A percentile compares a stretch with the other conserved stretches of the same genome.
Evolutionary conservation across 2,888 invertebrate genomes (phyloP).

Genomic region (Cyaniris semiargus): DNA sequence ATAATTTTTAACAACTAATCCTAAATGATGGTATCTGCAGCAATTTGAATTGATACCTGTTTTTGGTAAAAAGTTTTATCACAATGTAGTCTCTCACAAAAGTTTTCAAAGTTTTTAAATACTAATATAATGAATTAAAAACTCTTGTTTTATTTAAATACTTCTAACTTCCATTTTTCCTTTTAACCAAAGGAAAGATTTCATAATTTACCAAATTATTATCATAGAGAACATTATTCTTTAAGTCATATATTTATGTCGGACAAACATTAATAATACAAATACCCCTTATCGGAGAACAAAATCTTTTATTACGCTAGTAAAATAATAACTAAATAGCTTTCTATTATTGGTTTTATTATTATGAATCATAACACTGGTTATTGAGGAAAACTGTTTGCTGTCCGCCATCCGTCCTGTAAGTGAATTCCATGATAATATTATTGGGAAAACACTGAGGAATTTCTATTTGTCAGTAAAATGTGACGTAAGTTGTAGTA

Average conservation of each 20-base stretch:
- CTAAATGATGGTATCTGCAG: too few species aligned
- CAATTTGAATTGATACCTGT: too few species aligned
- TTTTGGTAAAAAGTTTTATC: too few species aligned
- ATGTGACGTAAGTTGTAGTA: neutral
- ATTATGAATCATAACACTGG: conserved; percentile 22
- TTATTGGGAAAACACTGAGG: conserved; percentile 7
- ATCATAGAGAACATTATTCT: neutral
- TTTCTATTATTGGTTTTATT: conserved; percentile 17
- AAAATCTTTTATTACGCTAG: neutral
- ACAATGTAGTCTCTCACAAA: too few species aligned
- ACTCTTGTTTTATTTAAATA: too few species aligned
- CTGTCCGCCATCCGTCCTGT: neutral
- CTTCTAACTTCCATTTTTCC: too few species aligned
- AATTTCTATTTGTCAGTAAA: neutral
- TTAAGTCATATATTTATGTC: neutral
- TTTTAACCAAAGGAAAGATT: too few species aligned
- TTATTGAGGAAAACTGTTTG: conserved; percentile 8
- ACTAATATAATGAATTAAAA: too few species aligned
- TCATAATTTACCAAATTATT: too few species aligned
- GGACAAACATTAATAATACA: neutral
- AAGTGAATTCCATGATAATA: conserved; percentile 13
- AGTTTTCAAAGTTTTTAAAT: too few species aligned
- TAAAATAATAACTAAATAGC: conserved; percentile 11
- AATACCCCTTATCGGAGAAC: neutral
- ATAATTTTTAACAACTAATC: too few species aligned